Percentiles rank a stretch among this genome's conserved stretches.
These are phyloP conservation scores for Vandiemenella viatica DNA, from an alignment of 2,888 invertebrate genomes.

Conservation along the genomic window DNA sequence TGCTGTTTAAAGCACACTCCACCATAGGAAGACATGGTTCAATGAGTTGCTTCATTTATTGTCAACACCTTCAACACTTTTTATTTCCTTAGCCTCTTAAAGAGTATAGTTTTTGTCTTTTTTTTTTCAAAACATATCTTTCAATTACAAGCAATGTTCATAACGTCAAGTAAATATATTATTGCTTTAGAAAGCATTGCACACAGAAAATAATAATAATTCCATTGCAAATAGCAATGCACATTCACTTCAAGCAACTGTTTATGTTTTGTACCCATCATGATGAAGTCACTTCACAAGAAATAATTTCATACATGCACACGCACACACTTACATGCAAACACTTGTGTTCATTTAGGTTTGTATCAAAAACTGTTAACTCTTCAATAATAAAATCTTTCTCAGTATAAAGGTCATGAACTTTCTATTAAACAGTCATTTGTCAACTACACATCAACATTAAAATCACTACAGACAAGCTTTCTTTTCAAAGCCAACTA, in stretches of 20 bases:
- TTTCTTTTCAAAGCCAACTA: too few species aligned
- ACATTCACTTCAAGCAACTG: background rate
- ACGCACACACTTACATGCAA: background rate
- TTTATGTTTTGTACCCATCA: too few species aligned
- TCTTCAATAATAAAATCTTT: too few species aligned
- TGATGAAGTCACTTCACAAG: too few species aligned
- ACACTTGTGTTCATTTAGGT: too few species aligned
- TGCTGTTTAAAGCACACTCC: conserved; percentile 9
- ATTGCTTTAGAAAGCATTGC: background rate
- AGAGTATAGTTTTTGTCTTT: background rate
- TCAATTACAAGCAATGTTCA: background rate
- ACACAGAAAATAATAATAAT: too few species aligned
- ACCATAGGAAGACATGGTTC: conserved; percentile 14
- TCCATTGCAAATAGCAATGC: too few species aligned
- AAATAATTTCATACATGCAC: background rate
- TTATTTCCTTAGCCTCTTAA: background rate
- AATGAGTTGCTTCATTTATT: conserved; percentile 13
- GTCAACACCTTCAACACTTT: conserved; percentile 10
- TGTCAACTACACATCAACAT: too few species aligned
- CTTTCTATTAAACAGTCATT: too few species aligned
- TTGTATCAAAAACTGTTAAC: too few species aligned
- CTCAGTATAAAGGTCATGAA: too few species aligned
- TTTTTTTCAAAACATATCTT: background rate
- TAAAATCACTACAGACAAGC: too few species aligned
- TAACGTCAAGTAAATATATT: background rate